These are phyloP conservation scores for Ashinkailepas kermadecensis DNA, from an alignment of 2,888 invertebrate species.

Conservation along the genomic window DNA sequence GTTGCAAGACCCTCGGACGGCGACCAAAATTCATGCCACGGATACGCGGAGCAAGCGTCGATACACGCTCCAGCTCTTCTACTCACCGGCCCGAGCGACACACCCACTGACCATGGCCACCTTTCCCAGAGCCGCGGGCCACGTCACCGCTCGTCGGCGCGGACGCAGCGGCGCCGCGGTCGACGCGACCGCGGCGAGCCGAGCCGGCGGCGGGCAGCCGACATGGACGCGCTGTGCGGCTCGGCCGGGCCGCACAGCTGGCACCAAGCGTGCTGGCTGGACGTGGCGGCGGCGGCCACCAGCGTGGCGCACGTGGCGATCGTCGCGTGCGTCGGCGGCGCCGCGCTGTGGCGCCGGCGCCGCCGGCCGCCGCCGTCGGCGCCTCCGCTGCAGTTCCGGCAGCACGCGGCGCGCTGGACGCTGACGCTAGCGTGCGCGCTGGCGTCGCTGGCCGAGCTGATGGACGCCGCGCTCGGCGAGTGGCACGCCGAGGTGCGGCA, in stretches of 20 bases:
- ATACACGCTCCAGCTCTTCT: too few relatives aligned
- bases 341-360: background rate
- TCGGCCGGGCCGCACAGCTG: background rate
- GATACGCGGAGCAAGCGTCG: too few relatives aligned
- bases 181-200: too few relatives aligned
- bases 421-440: background rate
- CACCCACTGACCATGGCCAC: too few relatives aligned
- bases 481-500: background rate
- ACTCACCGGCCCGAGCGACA: too few relatives aligned
- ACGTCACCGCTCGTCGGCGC: too few relatives aligned
- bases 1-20: too few relatives aligned
- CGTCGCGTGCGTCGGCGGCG: too few relatives aligned
- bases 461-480: constrained; percentile 7
- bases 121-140: too few relatives aligned
- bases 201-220: too few relatives aligned
- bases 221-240: constrained; percentile 1
- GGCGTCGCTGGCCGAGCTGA: background rate
- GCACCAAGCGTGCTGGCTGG: background rate
- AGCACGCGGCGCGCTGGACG: background rate
- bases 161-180: too few relatives aligned
- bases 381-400: background rate
- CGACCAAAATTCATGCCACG: too few relatives aligned
- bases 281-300: background rate
- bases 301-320: background rate
- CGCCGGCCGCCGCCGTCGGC: background rate